Conservation (phyloP, 2,888 invertebrate species). For the Tillus elongatus region DNA sequence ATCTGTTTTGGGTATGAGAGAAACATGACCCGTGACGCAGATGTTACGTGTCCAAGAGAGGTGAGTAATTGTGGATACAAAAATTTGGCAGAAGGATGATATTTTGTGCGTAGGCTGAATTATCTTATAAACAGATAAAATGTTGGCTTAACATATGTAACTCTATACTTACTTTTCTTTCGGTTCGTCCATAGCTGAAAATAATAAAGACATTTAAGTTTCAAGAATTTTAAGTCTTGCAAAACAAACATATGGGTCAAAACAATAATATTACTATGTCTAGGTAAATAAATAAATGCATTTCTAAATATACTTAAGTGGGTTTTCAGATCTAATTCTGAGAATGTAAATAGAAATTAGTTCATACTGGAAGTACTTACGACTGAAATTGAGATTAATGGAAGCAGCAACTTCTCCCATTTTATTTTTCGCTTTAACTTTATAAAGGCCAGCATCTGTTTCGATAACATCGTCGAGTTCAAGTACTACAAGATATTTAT, state of each 20-base stretch:
- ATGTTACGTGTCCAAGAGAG: slow-evolving; percentile 26
- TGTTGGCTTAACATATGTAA: not conserved
- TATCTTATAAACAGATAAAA: not conserved
- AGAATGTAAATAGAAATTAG: no score
- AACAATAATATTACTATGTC: no score
- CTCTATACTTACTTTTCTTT: slow-evolving; percentile 78
- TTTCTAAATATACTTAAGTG: no score
- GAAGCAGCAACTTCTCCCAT: slow-evolving; percentile 96
- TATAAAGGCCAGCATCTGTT: slow-evolving; percentile 91
- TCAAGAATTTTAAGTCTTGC: slow-evolving; percentile 1
- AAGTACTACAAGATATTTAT: slow-evolving; percentile 84
- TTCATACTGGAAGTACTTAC: no score
- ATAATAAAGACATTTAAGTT: slow-evolving; percentile 15
- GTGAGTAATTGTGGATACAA: slow-evolving; percentile 29
- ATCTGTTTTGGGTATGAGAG: slow-evolving; percentile 11
- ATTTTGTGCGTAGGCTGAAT: slow-evolving; percentile 17
- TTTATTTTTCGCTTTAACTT: slow-evolving; percentile 93
- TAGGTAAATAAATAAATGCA: no score
- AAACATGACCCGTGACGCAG: slow-evolving; percentile 33
- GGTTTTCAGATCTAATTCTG: no score
- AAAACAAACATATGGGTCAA: no score
- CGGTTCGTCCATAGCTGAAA: slow-evolving; percentile 91
- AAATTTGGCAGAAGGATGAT: slow-evolving; percentile 28
- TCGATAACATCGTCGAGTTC: slow-evolving; percentile 94
- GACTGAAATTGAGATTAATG: slow-evolving; percentile 95